Evolutionary conservation across 2,888 invertebrate species (phyloP).

Genomic region (Carabus problematicus): DNA sequence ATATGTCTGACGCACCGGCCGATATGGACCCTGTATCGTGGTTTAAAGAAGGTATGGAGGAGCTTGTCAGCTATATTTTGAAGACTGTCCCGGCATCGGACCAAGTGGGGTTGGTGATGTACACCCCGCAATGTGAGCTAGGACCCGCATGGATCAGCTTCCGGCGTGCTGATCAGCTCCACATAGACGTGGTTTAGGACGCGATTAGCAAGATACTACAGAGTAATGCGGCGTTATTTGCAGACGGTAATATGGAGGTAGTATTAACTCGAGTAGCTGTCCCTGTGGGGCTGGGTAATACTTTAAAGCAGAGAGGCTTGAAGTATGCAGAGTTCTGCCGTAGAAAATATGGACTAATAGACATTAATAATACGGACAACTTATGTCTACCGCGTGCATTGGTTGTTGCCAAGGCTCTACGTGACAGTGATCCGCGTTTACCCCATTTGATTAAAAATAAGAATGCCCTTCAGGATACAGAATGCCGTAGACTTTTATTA

Average conservation of each 20-base stretch:
- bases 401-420: conserved; percentile 40
- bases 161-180: conserved; percentile 22
- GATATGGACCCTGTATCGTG: neutral
- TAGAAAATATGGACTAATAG: conserved; percentile 24
- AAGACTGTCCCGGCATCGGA: neutral
- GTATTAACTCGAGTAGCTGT: too few species aligned
- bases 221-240: too few species aligned
- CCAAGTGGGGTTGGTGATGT: conserved; percentile 5
- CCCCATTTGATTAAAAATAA: conserved; percentile 21
- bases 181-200: too few species aligned
- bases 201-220: too few species aligned
- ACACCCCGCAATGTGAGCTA: neutral
- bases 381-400: conserved; percentile 44
- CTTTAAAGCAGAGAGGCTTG: conserved; percentile 12
- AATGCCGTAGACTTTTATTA: too few species aligned
- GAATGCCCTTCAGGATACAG: too few species aligned
- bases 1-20: neutral
- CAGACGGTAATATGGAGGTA: too few species aligned
- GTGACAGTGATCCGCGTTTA: conserved; percentile 36
- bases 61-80: neutral
- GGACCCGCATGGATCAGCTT: conserved; percentile 17
- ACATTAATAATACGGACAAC: conserved; percentile 45
- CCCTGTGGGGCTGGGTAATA: too few species aligned
- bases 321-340: conserved; percentile 42
- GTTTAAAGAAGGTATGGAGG: conserved; percentile 5